Evolutionary conservation across 1,140 invertebrate genomes (phyloP).

Genomic region (Nasonia vitripennis): DNA sequence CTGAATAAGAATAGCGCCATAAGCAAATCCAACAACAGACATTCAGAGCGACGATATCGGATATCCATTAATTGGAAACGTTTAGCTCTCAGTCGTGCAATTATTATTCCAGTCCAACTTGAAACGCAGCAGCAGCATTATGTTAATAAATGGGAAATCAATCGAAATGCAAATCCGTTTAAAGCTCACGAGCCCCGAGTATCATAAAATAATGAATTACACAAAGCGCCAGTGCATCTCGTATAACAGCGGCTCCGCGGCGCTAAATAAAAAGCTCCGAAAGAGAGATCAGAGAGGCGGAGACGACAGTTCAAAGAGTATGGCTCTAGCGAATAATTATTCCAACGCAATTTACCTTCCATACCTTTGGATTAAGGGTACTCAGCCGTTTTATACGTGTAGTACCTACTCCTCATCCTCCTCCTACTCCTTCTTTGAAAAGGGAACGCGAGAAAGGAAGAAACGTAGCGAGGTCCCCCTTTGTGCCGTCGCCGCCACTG

Average conservation of each 20-base stretch:
- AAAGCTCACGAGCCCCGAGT: too few species aligned
- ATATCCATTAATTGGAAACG: not conserved
- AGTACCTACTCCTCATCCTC: conserved; percentile 22
- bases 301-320: conserved; percentile 41
- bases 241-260: not conserved
- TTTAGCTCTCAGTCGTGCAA: not conserved
- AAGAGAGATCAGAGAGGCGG: not conserved
- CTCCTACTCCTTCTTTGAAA: not conserved
- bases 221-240: not conserved
- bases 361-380: conserved; percentile 47
- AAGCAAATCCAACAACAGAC: not conserved
- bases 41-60: not conserved
- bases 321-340: conserved; percentile 44
- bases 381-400: conserved; percentile 35
- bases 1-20: not conserved
- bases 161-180: conserved; percentile 32
- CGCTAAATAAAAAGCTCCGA: not conserved
- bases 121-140: not conserved
- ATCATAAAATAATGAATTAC: conserved; percentile 15
- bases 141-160: not conserved
- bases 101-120: not conserved
- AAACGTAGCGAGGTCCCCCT: conserved; percentile 6
- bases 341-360: conserved; percentile 42
- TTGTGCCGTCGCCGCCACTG: conserved; percentile 19
- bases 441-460: not conserved